Conservation (phyloP, 2,797 vertebrate species). For the Pelobates cultripes region DNA sequence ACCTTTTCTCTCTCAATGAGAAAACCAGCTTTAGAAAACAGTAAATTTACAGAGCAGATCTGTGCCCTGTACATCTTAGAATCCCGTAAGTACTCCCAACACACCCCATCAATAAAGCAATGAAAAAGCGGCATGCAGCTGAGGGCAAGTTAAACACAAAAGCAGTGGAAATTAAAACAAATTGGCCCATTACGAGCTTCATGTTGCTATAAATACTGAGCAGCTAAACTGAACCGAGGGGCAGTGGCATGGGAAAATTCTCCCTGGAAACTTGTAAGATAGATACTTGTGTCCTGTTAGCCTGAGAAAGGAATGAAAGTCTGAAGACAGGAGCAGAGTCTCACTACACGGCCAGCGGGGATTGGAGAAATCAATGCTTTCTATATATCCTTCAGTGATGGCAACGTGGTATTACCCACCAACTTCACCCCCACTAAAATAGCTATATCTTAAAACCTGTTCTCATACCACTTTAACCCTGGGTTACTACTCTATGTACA, state of each 20-base stretch:
- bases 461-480: too few relatives aligned
- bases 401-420: too few relatives aligned
- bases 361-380: too few relatives aligned
- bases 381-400: too few relatives aligned
- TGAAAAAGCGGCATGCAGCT: conserved; percentile 66
- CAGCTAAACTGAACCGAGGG: conserved; percentile 83
- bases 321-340: conserved; percentile 19
- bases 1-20: conserved; percentile 73
- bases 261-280: conserved; percentile 74
- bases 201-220: conserved; percentile 92
- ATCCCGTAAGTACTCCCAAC: conserved; percentile 66
- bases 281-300: conserved; percentile 70
- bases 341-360: too few relatives aligned
- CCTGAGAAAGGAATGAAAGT: conserved; percentile 71
- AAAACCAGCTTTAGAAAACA: conserved; percentile 74
- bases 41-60: conserved; percentile 74
- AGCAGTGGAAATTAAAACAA: conserved; percentile 98
- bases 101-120: conserved; percentile 66
- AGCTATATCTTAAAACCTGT: too few relatives aligned
- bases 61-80: conserved; percentile 65
- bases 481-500: too few relatives aligned
- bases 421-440: too few relatives aligned
- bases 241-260: conserved; percentile 95
- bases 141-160: conserved; percentile 78
- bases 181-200: conserved; percentile 83